phyloP scores from a whole-genome alignment of 2,888 invertebrate species.

The Hyposoter didymator region DNA sequence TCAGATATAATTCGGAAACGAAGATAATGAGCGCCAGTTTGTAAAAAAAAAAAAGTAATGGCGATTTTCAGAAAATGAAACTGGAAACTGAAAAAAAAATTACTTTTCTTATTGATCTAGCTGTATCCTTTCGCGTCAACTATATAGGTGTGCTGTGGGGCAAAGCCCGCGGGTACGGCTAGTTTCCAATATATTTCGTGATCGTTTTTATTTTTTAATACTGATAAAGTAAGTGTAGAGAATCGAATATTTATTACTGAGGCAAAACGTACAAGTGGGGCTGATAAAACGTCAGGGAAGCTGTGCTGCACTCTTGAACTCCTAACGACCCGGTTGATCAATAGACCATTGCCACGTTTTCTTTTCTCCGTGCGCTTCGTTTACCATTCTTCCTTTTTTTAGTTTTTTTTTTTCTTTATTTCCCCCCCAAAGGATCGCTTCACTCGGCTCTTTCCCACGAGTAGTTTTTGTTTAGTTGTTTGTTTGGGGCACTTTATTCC shows the following conservation, averaged over 20 bases:
- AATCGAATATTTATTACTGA: background rate
- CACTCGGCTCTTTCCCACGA: constrained; percentile 32
- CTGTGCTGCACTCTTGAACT: constrained; percentile 48
- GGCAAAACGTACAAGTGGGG: background rate
- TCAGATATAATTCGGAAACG: too few relatives aligned
- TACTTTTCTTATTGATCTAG: too few relatives aligned
- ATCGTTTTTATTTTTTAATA: background rate
- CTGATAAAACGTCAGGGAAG: constrained; percentile 36
- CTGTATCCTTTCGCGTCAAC: too few relatives aligned
- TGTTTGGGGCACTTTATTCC: constrained; percentile 16
- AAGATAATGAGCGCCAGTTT: too few relatives aligned
- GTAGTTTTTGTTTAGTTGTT: constrained; percentile 30
- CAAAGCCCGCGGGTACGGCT: too few relatives aligned
- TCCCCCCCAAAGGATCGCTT: background rate
- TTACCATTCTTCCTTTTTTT: constrained; percentile 22
- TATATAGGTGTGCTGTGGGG: too few relatives aligned
- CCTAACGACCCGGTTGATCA: constrained; percentile 58
- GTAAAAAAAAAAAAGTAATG: too few relatives aligned
- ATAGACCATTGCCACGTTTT: constrained; percentile 45
- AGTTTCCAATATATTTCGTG: background rate
- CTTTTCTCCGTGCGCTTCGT: constrained; percentile 18
- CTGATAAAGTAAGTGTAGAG: background rate
- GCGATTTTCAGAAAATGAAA: too few relatives aligned
- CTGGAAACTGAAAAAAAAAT: too few relatives aligned
- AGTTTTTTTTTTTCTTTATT: constrained; percentile 15